Conservation (phyloP, 2,888 invertebrate species). For the Seira ritae region DNA sequence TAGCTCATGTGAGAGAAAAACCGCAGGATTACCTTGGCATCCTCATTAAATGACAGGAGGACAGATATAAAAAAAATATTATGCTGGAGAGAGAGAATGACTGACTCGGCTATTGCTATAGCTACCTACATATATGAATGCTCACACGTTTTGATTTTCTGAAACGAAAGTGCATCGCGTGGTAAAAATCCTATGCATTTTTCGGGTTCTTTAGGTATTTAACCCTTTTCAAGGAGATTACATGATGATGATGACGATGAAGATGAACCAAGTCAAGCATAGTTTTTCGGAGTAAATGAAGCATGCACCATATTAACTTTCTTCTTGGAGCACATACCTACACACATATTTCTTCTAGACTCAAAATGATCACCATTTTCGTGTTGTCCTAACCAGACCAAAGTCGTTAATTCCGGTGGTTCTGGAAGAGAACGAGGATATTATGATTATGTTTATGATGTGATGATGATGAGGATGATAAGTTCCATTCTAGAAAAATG, state of each 20-base stretch:
- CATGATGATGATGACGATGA: too few species aligned
- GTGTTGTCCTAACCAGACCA: neutral
- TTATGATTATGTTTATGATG: constrained; percentile 1
- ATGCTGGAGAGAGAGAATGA: neutral
- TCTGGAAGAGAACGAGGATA: neutral
- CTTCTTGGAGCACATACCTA: neutral
- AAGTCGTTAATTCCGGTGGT: neutral
- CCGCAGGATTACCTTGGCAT: neutral
- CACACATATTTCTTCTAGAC: neutral
- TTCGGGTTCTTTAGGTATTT: constrained; percentile 1
- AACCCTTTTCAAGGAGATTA: constrained; percentile 7
- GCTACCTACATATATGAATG: too few species aligned
- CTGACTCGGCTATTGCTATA: neutral
- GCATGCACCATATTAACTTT: neutral
- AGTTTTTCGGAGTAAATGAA: neutral
- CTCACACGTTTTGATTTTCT: neutral
- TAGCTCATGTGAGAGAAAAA: neutral
- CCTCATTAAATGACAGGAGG: constrained; percentile 1
- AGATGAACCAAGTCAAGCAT: neutral
- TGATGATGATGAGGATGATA: neutral
- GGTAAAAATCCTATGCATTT: constrained; percentile 1
- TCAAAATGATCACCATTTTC: neutral
- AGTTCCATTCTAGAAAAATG: neutral
- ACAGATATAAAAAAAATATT: too few species aligned
- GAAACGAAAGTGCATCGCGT: neutral